A percentile compares a stretch with the other conserved stretches of the same genome.
phyloP scores from a whole-genome alignment of 2,888 invertebrate genomes.

The Seira sanloemensis region DNA sequence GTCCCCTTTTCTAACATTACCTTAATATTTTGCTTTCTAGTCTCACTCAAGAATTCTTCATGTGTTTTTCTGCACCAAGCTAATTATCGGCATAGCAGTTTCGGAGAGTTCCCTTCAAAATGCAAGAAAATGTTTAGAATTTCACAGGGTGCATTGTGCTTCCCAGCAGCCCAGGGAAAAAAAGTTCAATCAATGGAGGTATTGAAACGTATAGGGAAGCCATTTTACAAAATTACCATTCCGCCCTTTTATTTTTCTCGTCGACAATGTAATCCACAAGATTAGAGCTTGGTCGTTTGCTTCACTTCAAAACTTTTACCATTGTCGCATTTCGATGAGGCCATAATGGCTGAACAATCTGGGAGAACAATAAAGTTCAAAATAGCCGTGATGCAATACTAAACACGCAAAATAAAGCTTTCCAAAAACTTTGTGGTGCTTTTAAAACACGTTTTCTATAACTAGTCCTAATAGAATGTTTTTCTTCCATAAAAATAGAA shows the following conservation, averaged over 20 bases:
- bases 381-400: conserved; percentile 19
- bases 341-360: conserved; percentile 6
- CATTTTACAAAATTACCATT: background rate
- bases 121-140: no score
- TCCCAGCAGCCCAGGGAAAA: background rate
- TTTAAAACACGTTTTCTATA: background rate
- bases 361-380: conserved; percentile 20
- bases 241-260: background rate
- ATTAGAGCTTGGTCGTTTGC: background rate
- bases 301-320: conserved; percentile 5
- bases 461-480: background rate
- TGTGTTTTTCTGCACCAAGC: background rate
- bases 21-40: background rate
- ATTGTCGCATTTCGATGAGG: conserved; percentile 3
- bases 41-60: background rate
- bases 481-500: background rate
- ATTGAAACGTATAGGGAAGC: background rate
- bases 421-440: conserved; percentile 2
- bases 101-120: no score
- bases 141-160: background rate
- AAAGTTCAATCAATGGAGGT: background rate
- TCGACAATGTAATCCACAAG: background rate
- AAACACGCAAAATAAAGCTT: conserved; percentile 11
- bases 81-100: background rate
- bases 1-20: background rate